These are phyloP conservation scores for Bryconaethiops microstoma DNA, from an alignment of 2,797 vertebrate species.

Conservation along the genomic window DNA sequence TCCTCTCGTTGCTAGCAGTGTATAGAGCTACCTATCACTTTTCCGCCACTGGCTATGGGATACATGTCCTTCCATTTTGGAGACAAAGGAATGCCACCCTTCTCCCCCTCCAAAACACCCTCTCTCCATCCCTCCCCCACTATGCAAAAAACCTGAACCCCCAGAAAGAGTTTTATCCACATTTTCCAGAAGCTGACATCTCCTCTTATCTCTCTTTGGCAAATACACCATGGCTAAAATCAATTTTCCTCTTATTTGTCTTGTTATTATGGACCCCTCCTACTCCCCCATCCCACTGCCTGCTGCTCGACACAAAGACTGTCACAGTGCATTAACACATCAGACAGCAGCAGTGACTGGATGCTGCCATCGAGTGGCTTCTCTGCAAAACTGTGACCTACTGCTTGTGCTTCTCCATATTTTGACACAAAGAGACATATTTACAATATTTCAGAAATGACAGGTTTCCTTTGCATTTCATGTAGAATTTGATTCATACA, in stretches of 20 bases:
- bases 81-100: constrained; percentile 54
- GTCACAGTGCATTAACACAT: constrained; percentile 50
- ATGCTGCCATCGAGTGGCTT: constrained; percentile 59
- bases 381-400: constrained; percentile 47
- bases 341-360: constrained; percentile 48
- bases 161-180: constrained; percentile 70
- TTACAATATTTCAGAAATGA: constrained; percentile 21
- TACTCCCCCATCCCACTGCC: constrained; percentile 54
- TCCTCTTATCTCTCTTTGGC: constrained; percentile 80
- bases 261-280: constrained; percentile 63
- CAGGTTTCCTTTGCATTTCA: not conserved
- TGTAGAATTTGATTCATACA: not conserved
- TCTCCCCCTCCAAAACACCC: constrained; percentile 45
- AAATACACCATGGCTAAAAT: constrained; percentile 80
- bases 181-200: constrained; percentile 77
- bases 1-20: constrained; percentile 20
- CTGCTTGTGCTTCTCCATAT: constrained; percentile 42
- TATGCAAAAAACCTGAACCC: constrained; percentile 52
- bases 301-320: constrained; percentile 52
- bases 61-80: constrained; percentile 40
- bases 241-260: constrained; percentile 79
- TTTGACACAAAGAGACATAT: constrained; percentile 6
- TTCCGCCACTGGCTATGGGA: constrained; percentile 38
- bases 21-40: constrained; percentile 31
- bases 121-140: constrained; percentile 61